These are phyloP conservation scores for Sesamia nonagrioides DNA, from an alignment of 1,140 invertebrate species.

Conservation along the genomic window DNA sequence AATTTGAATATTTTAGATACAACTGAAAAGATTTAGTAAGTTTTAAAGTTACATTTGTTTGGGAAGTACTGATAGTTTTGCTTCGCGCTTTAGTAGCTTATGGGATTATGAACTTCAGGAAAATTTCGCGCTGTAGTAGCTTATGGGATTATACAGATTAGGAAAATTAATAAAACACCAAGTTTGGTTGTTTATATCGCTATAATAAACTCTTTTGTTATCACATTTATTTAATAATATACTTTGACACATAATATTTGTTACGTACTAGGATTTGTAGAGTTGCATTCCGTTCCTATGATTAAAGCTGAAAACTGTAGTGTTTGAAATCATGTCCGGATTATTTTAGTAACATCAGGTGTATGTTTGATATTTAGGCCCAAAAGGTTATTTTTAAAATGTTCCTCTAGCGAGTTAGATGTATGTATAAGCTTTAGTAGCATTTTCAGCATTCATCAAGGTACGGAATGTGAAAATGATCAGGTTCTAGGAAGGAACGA, in stretches of 20 bases:
- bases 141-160: not conserved
- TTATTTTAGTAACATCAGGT: not conserved
- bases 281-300: slow-evolving; percentile 69
- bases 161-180: slow-evolving; percentile 58
- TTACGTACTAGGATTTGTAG: slow-evolving; percentile 81
- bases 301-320: slow-evolving; percentile 60
- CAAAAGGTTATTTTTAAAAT: not conserved
- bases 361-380: slow-evolving; percentile 1
- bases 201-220: slow-evolving; percentile 87
- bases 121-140: not conserved
- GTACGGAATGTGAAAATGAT: slow-evolving; percentile 55
- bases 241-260: slow-evolving; percentile 83
- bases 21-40: no score
- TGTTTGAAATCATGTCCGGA: not conserved
- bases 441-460: slow-evolving; percentile 55
- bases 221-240: slow-evolving; percentile 87
- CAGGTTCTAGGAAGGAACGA: slow-evolving; percentile 67
- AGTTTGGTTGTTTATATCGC: slow-evolving; percentile 73
- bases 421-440: not conserved
- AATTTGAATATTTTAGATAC: no score
- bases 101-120: no score
- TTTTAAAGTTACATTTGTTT: no score
- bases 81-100: no score
- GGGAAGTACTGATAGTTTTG: no score
- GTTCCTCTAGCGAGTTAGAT: not conserved